Evolutionary conservation across 2,888 invertebrate species (phyloP).

Genomic region (Orthosia incerta): DNA sequence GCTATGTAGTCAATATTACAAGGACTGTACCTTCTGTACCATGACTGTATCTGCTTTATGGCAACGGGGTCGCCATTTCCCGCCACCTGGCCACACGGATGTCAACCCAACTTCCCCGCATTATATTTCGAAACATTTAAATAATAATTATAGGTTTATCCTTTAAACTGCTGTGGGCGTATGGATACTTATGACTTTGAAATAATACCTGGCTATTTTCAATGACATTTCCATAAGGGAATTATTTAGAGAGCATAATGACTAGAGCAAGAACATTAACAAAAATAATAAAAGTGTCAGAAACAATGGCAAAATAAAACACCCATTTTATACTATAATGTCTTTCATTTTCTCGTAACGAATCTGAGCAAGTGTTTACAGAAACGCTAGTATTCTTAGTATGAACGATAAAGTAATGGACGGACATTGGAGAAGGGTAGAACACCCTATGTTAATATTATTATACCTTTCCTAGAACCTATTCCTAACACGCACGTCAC

Average conservation of each 20-base stretch:
- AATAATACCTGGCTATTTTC: not conserved
- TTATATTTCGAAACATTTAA: conserved; percentile 64
- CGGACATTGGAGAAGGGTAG: not conserved
- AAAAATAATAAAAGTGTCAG: not conserved
- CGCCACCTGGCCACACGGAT: conserved; percentile 78
- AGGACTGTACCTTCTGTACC: conserved; percentile 40
- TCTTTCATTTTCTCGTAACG: not conserved
- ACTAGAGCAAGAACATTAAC: too few species aligned
- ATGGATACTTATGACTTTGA: conserved; percentile 1
- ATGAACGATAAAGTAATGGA: not conserved
- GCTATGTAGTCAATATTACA: not conserved
- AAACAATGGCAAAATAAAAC: too few species aligned
- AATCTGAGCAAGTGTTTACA: too few species aligned
- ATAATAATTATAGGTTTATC: conserved; percentile 44
- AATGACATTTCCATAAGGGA: not conserved
- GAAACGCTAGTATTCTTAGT: not conserved
- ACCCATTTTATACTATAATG: too few species aligned
- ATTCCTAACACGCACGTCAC: not conserved
- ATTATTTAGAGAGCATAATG: too few species aligned
- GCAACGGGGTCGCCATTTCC: conserved; percentile 83
- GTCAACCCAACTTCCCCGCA: conserved; percentile 72
- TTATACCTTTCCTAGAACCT: not conserved
- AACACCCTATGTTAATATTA: not conserved
- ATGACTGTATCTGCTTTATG: conserved; percentile 40
- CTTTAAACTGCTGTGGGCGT: conserved; percentile 37